Percentiles rank a stretch among this genome's conserved stretches.
These are phyloP conservation scores for Varanus komodoensis DNA, from an alignment of 2,113 vertebrate genomes.

Conservation along the genomic window DNA sequence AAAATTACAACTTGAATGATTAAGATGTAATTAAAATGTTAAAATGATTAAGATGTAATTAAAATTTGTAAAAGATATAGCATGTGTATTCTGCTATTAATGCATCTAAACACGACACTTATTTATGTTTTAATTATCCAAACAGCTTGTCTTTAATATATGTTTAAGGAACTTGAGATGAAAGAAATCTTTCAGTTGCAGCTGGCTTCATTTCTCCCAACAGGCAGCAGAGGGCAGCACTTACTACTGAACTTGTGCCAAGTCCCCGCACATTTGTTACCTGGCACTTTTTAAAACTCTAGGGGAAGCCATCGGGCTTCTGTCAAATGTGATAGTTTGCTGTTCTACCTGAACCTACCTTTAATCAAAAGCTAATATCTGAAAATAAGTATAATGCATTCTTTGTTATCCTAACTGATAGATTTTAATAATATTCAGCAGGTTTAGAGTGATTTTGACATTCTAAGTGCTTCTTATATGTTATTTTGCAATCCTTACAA, in stretches of 20 bases:
- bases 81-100: background rate
- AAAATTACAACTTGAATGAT: background rate
- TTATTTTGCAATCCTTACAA: background rate
- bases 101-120: background rate
- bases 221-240: conserved; percentile 68
- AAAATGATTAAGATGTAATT: background rate
- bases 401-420: background rate
- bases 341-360: background rate
- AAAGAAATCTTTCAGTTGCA: background rate
- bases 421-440: background rate
- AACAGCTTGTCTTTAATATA: background rate
- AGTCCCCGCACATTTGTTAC: background rate
- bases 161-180: background rate
- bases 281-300: background rate
- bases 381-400: background rate
- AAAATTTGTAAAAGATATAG: background rate
- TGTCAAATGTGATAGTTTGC: background rate
- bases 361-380: background rate
- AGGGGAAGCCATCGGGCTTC: background rate
- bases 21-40: background rate
- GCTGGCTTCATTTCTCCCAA: background rate
- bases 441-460: background rate
- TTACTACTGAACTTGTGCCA: conserved; percentile 23
- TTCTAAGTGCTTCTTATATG: background rate
- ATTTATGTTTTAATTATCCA: background rate